Evolutionary conservation across 2,797 vertebrate genomes (phyloP), one percentile per base, ranked within the genome.

Genomic region (Furcifer pardalis): DNA sequence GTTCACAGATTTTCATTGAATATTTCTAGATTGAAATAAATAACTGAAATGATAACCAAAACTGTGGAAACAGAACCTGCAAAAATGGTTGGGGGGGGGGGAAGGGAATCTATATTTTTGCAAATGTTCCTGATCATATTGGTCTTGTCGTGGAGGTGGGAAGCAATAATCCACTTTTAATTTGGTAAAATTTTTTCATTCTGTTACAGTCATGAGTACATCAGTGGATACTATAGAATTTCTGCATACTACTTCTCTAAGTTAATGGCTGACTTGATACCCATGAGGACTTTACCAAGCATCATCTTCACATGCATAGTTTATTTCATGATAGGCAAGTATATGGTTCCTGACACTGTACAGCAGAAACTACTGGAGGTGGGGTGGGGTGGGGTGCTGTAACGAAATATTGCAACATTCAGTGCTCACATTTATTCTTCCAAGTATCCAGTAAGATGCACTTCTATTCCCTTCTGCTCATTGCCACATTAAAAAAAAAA

Each of bases 221-320:
- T 98, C 94, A 99, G 98, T 56, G 98, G 98, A 40, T 99, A 99
- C 95, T 99, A 99, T 95, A 94, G 98, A 93, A 95, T 96, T 7
- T 98, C 97, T 0, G 96, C 96, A 10, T 99, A 99, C 93, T 99
- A 99, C 94, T 94, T 99, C 82, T 96, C 97, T 37, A 99, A 98
- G 92, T 90, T 98, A 81, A 80, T 98, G 56, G 96, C 97, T 85
- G 98, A 99, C 88, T 92, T 99, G 88, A 73, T 99, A 35, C 94
- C 96, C 56, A 93, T 98, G 92, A 97, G 98, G 86, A 96, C 96
- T 42, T 0, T 98, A 82, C 97, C 97, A 69, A 96, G 97, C 15
- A 84, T 98, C 59, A 89, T 98, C 94, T 97, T 98, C 95, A 97
- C 97, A 86, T 94, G 95, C 52, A 94, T 98, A 5, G 86, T 93